Evolutionary conservation across 2,113 vertebrate genomes (phyloP), one percentile per base, ranked within the genome.

Genomic region (Pteronura brasiliensis): DNA sequence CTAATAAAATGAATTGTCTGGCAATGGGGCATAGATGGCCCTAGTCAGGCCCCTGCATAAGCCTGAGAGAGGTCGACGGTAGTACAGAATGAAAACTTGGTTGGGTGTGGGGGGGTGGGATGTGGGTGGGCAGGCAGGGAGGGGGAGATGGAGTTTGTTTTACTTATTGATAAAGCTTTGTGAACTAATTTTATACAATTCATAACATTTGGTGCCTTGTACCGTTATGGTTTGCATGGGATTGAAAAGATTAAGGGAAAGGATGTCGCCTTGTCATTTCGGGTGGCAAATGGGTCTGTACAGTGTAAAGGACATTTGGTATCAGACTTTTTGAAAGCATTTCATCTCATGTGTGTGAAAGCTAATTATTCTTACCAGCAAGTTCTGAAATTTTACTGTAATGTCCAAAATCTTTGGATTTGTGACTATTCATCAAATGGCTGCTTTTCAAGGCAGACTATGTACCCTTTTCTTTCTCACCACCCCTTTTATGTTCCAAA

Each of bases 191-290:
- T 98, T 98, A 85, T 98, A 93, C 52, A 93, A 96, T 97, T 98
- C 97, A 97, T 98, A 93, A 94, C 97, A 97, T 97, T 98, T 97
- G 98, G 98, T 99, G 99, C 99, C 98, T 99, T 99, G 98, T 98
- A 98, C 87, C 88, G 69, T 95, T 95, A 96, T 49, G 83, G 90
- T 98, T 98, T 93, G 93, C 97, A 97, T 98, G 97, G 98, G 96
- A 97, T 86, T 94, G 93, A 94, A 96, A 97, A 98, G 2, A 1
- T 94, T 97, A 96, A 97, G 95, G 93, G 95, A 95, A 92, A n/a
- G 49, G 63, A 91, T 88, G 82, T 87, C 59, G 96, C 52, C 55
- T 93, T 95, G 65, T 93, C 96, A 61, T 88, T 93, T 79, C 57
- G 94, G 96, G 96, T 96, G 95, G 95, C 96, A 94, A 82, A 61